Evolutionary conservation across 2,888 invertebrate species (phyloP).

Genomic region (Tupiocoris notatus): DNA sequence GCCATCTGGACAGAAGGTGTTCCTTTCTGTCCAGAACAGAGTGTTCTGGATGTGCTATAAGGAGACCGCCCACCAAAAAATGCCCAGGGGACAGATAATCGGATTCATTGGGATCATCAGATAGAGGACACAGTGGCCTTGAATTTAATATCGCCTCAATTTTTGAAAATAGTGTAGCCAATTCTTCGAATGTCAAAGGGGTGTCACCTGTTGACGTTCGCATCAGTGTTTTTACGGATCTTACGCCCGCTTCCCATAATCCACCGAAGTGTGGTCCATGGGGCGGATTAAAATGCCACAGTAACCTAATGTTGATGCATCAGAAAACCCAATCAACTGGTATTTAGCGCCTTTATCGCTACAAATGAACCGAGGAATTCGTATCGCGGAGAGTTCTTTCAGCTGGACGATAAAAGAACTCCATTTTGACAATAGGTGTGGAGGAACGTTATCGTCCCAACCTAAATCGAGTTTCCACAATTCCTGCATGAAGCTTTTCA

Average conservation of each 20-base stretch:
- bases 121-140: constrained; percentile 8
- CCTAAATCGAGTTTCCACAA: constrained; percentile 1
- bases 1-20: constrained; percentile 20
- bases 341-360: too few species aligned
- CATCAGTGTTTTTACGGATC: constrained; percentile 18
- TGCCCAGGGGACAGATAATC: neutral
- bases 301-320: too few species aligned
- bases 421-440: neutral
- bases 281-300: constrained; percentile 7
- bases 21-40: neutral
- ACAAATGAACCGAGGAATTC: constrained; percentile 26
- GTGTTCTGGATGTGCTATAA: constrained; percentile 5
- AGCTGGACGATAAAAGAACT: neutral
- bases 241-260: constrained; percentile 33
- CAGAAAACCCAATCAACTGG: too few species aligned
- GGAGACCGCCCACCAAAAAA: neutral
- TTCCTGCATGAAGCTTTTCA: constrained; percentile 8
- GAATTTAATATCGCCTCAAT: constrained; percentile 30
- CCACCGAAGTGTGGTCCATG: constrained; percentile 16
- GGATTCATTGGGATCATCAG: neutral
- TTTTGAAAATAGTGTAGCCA: neutral
- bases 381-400: neutral
- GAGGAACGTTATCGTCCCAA: constrained; percentile 6
- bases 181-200: constrained; percentile 11
- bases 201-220: neutral